A percentile compares a stretch with the other conserved stretches of the same genome.
These are phyloP conservation scores for Neoitamus cyanurus DNA, from an alignment of 2,888 invertebrate genomes.

Conservation along the genomic window DNA sequence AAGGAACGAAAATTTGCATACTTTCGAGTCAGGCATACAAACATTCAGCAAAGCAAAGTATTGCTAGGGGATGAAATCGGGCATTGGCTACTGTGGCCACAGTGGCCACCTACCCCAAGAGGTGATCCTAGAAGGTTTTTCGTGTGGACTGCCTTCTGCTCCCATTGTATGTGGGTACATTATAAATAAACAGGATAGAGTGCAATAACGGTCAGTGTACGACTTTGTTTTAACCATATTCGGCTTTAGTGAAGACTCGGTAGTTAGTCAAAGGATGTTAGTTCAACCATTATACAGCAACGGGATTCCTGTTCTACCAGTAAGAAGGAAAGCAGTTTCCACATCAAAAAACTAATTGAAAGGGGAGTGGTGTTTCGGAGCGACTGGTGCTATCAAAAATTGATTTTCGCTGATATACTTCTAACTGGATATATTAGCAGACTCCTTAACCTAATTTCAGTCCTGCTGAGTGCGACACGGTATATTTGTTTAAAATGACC, in stretches of 20 bases:
- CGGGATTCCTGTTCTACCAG: background rate
- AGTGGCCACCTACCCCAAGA: slow-evolving; percentile 18
- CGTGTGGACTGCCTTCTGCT: slow-evolving; percentile 32
- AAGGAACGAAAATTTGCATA: slow-evolving; percentile 38
- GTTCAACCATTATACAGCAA: slow-evolving; percentile 3
- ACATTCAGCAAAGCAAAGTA: background rate
- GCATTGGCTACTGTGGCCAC: slow-evolving; percentile 10
- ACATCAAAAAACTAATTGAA: background rate
- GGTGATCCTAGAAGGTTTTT: slow-evolving; percentile 20
- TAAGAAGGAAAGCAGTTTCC: background rate
- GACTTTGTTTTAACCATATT: slow-evolving; percentile 51
- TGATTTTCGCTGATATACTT: slow-evolving; percentile 5
- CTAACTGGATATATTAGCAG: background rate
- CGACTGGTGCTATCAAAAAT: background rate
- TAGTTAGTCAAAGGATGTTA: slow-evolving; percentile 45
- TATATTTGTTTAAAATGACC: slow-evolving; percentile 6
- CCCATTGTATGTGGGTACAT: slow-evolving; percentile 41
- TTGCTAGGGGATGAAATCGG: slow-evolving; percentile 13
- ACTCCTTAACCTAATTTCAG: slow-evolving; percentile 11
- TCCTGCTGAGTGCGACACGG: background rate
- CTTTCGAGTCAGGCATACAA: slow-evolving; percentile 14
- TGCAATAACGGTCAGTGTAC: slow-evolving; percentile 55
- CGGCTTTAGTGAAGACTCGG: slow-evolving; percentile 18
- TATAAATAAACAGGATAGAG: slow-evolving; percentile 52
- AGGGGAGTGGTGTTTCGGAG: background rate